A percentile compares a stretch with the other conserved stretches of the same genome.
Conservation (phyloP, 92 coral and sea anemone species). For the Diadumene lineata region DNA sequence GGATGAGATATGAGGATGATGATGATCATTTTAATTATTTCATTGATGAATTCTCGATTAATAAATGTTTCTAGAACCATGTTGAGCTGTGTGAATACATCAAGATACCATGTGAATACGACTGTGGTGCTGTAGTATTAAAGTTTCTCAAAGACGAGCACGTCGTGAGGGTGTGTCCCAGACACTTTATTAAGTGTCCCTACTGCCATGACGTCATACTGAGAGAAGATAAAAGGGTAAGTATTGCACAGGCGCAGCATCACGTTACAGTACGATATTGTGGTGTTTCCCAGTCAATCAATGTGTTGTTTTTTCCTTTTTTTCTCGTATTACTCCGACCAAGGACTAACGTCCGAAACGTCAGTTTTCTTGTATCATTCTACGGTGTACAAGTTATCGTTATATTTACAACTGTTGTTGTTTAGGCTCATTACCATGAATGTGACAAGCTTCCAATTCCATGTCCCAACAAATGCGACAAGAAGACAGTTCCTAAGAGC, state of each 20-base stretch:
- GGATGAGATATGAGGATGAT: no score
- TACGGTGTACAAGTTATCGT: no score
- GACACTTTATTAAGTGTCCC: conserved; percentile 73
- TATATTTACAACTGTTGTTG: no score
- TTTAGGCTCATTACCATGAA: conserved; percentile 27
- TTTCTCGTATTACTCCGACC: no score
- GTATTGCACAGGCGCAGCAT: background rate
- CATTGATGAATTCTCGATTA: no score
- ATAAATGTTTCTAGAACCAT: conserved; percentile 52
- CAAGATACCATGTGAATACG: conserved; percentile 72
- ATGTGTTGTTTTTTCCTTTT: no score
- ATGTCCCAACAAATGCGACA: conserved; percentile 89
- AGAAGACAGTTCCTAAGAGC: conserved; percentile 71
- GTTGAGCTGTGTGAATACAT: conserved; percentile 66
- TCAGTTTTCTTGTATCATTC: no score
- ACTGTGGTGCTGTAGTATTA: conserved; percentile 82
- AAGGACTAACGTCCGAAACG: no score
- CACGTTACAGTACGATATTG: no score
- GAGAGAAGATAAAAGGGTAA: conserved; percentile 84
- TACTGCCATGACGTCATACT: conserved; percentile 81
- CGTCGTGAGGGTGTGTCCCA: conserved; percentile 82
- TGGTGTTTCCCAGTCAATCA: no score
- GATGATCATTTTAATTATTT: no score
- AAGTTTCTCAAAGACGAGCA: conserved; percentile 76
- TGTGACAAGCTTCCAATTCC: conserved; percentile 83